Conservation (phyloP, 2,113 vertebrate species). For the Microtus richardsoni region DNA sequence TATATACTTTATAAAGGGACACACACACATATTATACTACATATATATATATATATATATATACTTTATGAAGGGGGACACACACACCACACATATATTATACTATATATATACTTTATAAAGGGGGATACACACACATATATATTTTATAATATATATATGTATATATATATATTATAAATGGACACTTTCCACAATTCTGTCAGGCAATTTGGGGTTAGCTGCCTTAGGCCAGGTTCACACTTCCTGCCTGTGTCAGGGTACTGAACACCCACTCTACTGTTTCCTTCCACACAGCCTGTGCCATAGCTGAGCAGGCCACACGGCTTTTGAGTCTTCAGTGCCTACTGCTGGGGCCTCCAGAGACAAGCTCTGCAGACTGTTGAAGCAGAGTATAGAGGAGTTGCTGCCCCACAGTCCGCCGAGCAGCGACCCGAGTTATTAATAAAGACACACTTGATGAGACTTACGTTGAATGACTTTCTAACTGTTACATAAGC, state of each 20-base stretch:
- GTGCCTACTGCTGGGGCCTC: neutral
- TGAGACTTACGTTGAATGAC: neutral
- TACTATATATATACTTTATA: no score
- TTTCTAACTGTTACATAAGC: neutral
- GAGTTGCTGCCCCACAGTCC: neutral
- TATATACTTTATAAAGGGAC: no score
- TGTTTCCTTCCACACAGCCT: accelerated
- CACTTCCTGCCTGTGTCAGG: accelerated
- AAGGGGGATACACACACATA: no score
- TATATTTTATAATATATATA: no score
- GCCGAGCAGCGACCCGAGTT: neutral
- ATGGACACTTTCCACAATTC: neutral
- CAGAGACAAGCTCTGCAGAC: neutral
- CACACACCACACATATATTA: no score
- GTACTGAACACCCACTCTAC: accelerated
- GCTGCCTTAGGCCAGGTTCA: neutral
- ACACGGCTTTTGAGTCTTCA: accelerated
- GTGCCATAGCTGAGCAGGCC: neutral
- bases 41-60: no score
- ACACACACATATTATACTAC: no score
- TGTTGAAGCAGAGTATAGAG: neutral
- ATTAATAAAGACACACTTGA: neutral
- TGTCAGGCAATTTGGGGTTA: neutral
- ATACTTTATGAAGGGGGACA: no score
- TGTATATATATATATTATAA: no score